Percentiles rank a stretch among this genome's conserved stretches.
phyloP scores from a whole-genome alignment of 2,888 invertebrate species.

The Oegoconia quadripuncta region DNA sequence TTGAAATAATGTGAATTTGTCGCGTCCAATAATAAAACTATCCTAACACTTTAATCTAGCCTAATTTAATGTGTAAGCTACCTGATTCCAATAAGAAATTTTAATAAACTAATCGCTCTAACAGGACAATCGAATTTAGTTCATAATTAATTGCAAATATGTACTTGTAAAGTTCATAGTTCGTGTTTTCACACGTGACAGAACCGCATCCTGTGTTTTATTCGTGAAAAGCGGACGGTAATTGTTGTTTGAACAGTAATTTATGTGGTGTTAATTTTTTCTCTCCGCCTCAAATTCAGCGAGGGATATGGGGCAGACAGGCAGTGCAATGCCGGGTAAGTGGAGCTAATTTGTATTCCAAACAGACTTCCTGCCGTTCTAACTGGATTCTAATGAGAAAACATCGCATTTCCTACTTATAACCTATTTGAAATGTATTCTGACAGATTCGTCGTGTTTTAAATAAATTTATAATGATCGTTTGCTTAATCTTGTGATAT shows the following conservation, averaged over 20 bases:
- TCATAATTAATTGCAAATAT: slow-evolving; percentile 37
- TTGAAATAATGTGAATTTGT: slow-evolving; percentile 31
- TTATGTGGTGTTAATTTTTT: slow-evolving; percentile 26
- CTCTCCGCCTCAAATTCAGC: slow-evolving; percentile 15
- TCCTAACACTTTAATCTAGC: slow-evolving; percentile 13
- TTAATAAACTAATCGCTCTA: not conserved
- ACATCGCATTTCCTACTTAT: slow-evolving; percentile 25
- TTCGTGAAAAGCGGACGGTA: slow-evolving; percentile 27
- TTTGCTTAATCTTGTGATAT: no score
- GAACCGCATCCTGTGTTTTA: slow-evolving; percentile 27
- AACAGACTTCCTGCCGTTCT: slow-evolving; percentile 30
- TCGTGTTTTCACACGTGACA: slow-evolving; percentile 43
- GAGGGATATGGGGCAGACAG: slow-evolving; percentile 61
- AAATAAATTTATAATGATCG: no score
- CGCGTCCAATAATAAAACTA: slow-evolving; percentile 28
- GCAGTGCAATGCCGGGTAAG: slow-evolving; percentile 69
- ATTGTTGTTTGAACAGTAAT: slow-evolving; percentile 33
- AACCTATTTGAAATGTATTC: slow-evolving; percentile 31
- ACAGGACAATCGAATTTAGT: slow-evolving; percentile 4
- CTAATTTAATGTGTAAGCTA: slow-evolving; percentile 17
- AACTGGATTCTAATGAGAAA: slow-evolving; percentile 44
- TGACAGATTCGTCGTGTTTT: no score
- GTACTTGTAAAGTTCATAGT: slow-evolving; percentile 47
- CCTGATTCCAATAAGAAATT: slow-evolving; percentile 35
- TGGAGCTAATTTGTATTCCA: slow-evolving; percentile 34